phyloP scores from a whole-genome alignment of 1,140 invertebrate genomes.

The Diorhabda sublineata region DNA sequence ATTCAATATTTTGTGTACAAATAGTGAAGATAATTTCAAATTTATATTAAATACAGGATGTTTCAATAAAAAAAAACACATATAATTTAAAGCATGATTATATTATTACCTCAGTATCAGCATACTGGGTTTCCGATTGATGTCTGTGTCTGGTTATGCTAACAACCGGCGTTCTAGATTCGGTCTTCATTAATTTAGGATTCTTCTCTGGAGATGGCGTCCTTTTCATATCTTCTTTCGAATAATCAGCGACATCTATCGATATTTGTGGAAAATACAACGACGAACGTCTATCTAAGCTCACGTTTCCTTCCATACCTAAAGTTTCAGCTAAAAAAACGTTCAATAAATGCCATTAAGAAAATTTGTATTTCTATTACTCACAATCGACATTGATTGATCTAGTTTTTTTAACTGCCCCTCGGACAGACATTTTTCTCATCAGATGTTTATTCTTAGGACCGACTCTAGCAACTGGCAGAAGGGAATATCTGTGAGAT shows the following conservation, averaged over 20 bases:
- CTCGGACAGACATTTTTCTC: conserved; percentile 75
- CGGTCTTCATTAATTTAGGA: conserved; percentile 3
- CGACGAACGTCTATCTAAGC: conserved; percentile 37
- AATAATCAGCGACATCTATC: conserved; percentile 30
- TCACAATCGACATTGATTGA: conserved; percentile 81
- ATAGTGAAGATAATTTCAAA: too few species aligned
- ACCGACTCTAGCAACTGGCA: conserved; percentile 51
- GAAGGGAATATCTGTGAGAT: conserved; percentile 64
- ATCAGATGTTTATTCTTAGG: conserved; percentile 56
- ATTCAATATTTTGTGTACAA: not conserved
- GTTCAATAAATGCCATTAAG: not conserved
- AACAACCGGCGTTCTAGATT: conserved; percentile 23
- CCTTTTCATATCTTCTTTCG: conserved; percentile 26
- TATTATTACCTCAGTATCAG: conserved; percentile 69
- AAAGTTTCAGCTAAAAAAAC: conserved; percentile 63
- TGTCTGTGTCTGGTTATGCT: conserved; percentile 40
- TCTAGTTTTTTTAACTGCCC: conserved; percentile 81
- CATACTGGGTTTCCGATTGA: conserved; percentile 65
- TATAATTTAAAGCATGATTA: not conserved
- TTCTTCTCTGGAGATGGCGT: conserved; percentile 51
- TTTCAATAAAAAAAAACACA: not conserved
- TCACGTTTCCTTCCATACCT: conserved; percentile 65
- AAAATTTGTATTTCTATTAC: conserved; percentile 36
- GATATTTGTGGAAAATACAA: conserved; percentile 29
- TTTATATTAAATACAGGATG: too few species aligned